Evolutionary conservation across 2,113 vertebrate species (phyloP).

Genomic region (Pelvicachromis taeniatus): DNA sequence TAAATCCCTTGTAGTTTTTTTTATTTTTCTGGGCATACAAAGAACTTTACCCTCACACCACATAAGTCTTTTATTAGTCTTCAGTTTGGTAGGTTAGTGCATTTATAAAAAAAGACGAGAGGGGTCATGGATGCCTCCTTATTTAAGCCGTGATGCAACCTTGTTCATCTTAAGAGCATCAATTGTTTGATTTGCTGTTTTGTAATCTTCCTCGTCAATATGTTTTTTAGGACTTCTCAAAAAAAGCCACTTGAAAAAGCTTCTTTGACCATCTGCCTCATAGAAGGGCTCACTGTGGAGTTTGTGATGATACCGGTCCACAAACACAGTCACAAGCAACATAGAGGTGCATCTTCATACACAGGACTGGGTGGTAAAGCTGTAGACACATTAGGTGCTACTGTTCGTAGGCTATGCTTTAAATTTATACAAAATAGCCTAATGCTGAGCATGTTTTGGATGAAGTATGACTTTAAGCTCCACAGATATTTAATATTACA

Average conservation of each 20-base stretch:
- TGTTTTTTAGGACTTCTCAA: not conserved
- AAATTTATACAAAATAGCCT: not conserved
- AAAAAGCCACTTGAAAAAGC: not conserved
- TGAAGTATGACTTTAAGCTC: conserved; percentile 1
- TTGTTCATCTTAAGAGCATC: not conserved
- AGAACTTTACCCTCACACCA: not conserved
- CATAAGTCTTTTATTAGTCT: not conserved
- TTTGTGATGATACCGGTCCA: not conserved
- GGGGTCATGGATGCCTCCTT: not conserved
- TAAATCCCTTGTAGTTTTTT: not conserved
- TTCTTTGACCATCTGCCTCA: not conserved
- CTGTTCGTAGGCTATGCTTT: not conserved
- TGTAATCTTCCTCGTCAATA: not conserved
- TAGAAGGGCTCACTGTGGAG: not conserved
- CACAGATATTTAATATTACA: not conserved
- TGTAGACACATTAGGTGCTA: not conserved
- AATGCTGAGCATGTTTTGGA: not conserved
- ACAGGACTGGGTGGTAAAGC: not conserved
- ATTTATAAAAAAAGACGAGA: not conserved
- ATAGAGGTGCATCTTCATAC: not conserved
- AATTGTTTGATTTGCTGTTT: not conserved
- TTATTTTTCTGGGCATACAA: not conserved
- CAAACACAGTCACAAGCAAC: not conserved
- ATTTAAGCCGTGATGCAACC: not conserved
- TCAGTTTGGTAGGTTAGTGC: not conserved